Evolutionary conservation across 1,140 invertebrate species (phyloP), one percentile per base, ranked within the genome.

Genomic region (Magallana gigas): DNA sequence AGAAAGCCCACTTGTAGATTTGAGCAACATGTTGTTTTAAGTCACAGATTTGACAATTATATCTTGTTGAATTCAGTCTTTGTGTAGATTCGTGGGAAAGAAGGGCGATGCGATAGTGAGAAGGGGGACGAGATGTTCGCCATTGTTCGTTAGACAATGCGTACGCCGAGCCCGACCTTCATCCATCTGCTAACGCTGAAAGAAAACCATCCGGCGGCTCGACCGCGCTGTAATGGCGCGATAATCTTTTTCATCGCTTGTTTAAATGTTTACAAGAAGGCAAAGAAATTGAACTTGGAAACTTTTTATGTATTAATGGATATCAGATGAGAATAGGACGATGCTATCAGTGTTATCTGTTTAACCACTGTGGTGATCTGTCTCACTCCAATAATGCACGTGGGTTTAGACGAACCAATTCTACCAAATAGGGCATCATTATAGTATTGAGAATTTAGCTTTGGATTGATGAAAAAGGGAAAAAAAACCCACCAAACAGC

Each of bases 211-310:
- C 68, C 68, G 68, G 68, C 68, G 23, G 68, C 23, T 36, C 68
- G 68, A 8, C 68, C 23, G 68, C 68, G 68, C 18, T 18, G 68
- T 76, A 76, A 64, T 64, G 60, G 60, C 60, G 60, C 60, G 12
- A 64, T 64, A 64, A 76, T 76, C 68, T 76, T 76, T 76, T 76
- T 76, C 68, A 76, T 76, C 68, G 68, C 18, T 76, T 76, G 68
- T 76, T 76, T 76, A 76, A 76, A 76, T 76, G 68, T 76, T 76
- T 29, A 76, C 68, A 76, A 76, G 68, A 76, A 76, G 68, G 68
- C 23, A 76, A 76, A 76, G 68, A 76, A 76, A 76, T 76, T 36
- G 29, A 76, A 76, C 68, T 76, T 76, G 68, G 68, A 76, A 8
- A 76, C 68, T 76, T 76, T 76, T 76, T 76, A 76, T 76, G 68